phyloP scores from a whole-genome alignment of 2,797 vertebrate species.

The Hozukius guyotensis region DNA sequence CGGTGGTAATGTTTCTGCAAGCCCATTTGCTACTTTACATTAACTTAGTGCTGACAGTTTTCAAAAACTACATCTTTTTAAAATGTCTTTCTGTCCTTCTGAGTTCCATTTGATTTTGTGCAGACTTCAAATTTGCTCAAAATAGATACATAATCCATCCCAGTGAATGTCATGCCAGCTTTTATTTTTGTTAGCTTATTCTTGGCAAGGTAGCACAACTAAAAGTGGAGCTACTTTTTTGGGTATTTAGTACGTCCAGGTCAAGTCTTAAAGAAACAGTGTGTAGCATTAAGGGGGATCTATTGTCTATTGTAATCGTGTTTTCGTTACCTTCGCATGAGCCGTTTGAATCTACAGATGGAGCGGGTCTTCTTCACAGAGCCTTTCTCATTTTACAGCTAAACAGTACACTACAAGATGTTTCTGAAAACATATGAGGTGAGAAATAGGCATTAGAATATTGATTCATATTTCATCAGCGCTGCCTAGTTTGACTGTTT shows the following conservation, averaged over 20 bases:
- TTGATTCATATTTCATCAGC: too few species aligned
- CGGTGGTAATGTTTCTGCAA: background rate
- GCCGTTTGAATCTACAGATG: too few species aligned
- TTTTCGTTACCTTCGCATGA: background rate
- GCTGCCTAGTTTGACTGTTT: too few species aligned
- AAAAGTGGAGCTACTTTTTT: background rate
- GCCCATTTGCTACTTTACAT: background rate
- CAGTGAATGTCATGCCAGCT: background rate
- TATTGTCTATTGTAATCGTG: too few species aligned
- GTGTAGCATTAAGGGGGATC: too few species aligned
- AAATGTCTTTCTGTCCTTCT: background rate
- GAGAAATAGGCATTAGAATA: too few species aligned
- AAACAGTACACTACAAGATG: too few species aligned
- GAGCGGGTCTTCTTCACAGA: too few species aligned
- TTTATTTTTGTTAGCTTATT: background rate
- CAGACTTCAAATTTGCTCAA: background rate
- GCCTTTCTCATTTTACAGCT: too few species aligned
- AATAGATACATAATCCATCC: background rate
- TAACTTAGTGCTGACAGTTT: background rate
- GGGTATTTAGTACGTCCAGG: background rate
- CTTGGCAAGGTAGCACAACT: background rate
- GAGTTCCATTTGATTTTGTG: background rate
- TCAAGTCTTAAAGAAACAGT: background rate
- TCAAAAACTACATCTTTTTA: background rate
- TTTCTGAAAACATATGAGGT: too few species aligned